Evolutionary conservation across 2,888 invertebrate species (phyloP).

Genomic region (Flexamia atlantica): DNA sequence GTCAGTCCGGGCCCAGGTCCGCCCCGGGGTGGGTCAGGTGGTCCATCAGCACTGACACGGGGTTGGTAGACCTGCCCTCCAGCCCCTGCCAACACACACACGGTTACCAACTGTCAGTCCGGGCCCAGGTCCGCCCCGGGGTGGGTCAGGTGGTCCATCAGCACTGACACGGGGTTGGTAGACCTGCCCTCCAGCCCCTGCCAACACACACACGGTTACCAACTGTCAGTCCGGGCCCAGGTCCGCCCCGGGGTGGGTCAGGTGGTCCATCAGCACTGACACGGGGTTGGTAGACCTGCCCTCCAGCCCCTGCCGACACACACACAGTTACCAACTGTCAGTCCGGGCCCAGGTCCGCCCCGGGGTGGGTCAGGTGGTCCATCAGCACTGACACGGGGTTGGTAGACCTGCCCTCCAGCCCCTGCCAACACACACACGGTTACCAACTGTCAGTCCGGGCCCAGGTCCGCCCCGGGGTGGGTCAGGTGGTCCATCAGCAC

Average conservation of each 20-base stretch:
- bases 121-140: conserved; percentile 92
- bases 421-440: conserved; percentile 79
- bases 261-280: conserved; percentile 88
- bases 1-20: conserved; percentile 87
- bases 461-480: conserved; percentile 92
- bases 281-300: conserved; percentile 90
- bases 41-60: conserved; percentile 89
- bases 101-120: conserved; percentile 83
- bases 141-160: conserved; percentile 90
- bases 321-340: conserved; percentile 79
- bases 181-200: conserved; percentile 90
- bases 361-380: conserved; percentile 90
- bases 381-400: conserved; percentile 90
- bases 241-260: conserved; percentile 92
- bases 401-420: conserved; percentile 89
- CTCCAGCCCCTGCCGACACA: conserved; percentile 86
- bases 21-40: conserved; percentile 90
- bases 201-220: too few species aligned
- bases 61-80: conserved; percentile 90
- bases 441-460: conserved; percentile 84
- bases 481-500: conserved; percentile 89
- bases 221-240: conserved; percentile 85
- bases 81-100: conserved; percentile 82
- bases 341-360: conserved; percentile 89
- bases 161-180: conserved; percentile 86